phyloP scores from a whole-genome alignment of 2,113 vertebrate genomes.

The Manacus vitellinus region DNA sequence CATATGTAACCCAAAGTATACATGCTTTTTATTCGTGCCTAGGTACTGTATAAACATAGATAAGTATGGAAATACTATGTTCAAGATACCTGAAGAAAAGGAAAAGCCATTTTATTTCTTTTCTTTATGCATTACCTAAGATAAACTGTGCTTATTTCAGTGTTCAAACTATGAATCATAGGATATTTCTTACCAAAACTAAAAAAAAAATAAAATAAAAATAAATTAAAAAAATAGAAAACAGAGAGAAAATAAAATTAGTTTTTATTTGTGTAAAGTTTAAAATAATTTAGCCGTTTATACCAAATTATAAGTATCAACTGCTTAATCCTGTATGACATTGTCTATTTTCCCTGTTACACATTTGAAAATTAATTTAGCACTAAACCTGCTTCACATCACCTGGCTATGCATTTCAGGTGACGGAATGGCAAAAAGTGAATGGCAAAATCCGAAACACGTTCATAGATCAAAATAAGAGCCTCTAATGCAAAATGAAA shows the following conservation, averaged over 20 bases:
- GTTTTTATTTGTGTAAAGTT: not conserved
- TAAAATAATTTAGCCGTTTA: not conserved
- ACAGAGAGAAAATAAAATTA: not conserved
- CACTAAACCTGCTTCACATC: not conserved
- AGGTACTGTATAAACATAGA: not conserved
- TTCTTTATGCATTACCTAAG: not conserved
- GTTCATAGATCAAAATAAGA: not conserved
- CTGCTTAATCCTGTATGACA: not conserved
- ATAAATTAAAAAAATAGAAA: not conserved
- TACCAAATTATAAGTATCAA: not conserved
- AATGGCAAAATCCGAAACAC: not conserved
- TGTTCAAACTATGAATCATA: not conserved
- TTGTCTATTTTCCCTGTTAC: not conserved
- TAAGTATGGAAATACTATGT: not conserved
- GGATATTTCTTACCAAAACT: not conserved
- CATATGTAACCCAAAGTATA: not conserved
- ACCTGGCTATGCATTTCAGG: not conserved
- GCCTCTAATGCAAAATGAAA: not conserved
- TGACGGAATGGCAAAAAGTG: not conserved
- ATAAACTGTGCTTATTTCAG: not conserved
- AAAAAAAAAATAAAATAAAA: not conserved
- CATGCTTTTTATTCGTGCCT: not conserved
- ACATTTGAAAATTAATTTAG: not conserved
- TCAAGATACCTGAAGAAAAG: not conserved
- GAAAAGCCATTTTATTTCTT: not conserved